phyloP scores from a whole-genome alignment of 2,888 invertebrate genomes.

The Matsumyia berberina region DNA sequence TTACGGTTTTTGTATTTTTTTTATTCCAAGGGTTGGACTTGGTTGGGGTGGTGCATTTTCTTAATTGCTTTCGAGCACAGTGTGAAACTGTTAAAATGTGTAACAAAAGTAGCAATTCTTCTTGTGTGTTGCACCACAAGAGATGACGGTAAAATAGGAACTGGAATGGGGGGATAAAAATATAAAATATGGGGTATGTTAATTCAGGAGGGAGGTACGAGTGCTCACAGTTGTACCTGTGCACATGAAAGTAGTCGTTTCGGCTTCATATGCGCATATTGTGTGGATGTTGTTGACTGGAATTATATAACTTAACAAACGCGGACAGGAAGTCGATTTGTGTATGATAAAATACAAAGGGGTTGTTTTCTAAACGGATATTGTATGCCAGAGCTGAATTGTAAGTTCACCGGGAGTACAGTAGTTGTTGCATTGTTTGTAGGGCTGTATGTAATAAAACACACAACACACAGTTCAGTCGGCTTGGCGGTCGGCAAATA shows the following conservation, averaged over 20 bases:
- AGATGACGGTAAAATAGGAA: constrained; percentile 58
- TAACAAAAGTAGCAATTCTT: constrained; percentile 75
- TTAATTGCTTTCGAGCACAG: constrained; percentile 76
- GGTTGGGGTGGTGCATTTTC: constrained; percentile 70
- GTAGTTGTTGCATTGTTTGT: constrained; percentile 33
- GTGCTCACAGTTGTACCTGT: constrained; percentile 29
- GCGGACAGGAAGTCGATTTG: constrained; percentile 76
- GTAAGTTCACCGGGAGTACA: constrained; percentile 45
- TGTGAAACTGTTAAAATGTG: constrained; percentile 75
- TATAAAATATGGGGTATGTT: constrained; percentile 68
- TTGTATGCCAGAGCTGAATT: constrained; percentile 57
- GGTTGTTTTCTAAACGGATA: constrained; percentile 76
- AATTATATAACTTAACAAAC: constrained; percentile 70
- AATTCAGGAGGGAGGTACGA: constrained; percentile 45
- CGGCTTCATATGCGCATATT: constrained; percentile 46
- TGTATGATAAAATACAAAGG: constrained; percentile 74
- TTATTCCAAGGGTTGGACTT: constrained; percentile 60
- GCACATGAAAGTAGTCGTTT: constrained; percentile 23
- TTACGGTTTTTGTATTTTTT: constrained; percentile 37
- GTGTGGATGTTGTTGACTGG: constrained; percentile 55
- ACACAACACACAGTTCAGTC: constrained; percentile 8
- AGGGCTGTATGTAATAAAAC: constrained; percentile 51
- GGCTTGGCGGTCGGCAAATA: constrained; percentile 66
- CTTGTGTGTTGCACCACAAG: constrained; percentile 58
- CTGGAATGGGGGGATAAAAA: constrained; percentile 39